phyloP scores from a whole-genome alignment of 2,888 invertebrate genomes.

The Caenorhabditis wallacei region DNA sequence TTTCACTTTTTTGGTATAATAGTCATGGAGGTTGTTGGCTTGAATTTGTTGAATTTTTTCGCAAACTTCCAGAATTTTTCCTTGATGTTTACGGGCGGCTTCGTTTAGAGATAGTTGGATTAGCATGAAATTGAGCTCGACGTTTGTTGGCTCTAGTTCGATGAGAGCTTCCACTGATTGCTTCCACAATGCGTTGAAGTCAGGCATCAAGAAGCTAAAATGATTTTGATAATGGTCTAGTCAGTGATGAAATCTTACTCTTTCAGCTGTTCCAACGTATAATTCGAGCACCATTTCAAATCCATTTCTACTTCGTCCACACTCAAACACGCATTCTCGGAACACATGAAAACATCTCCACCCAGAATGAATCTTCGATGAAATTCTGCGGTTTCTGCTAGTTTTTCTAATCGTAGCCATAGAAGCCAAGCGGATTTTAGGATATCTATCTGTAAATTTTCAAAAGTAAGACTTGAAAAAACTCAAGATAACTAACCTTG shows the following conservation, averaged over 20 bases:
- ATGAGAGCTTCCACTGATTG: constrained; percentile 8
- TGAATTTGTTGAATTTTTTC: constrained; percentile 42
- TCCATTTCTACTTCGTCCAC: constrained; percentile 28
- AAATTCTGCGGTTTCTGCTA: constrained; percentile 33
- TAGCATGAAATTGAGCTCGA: constrained; percentile 65
- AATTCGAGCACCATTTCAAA: constrained; percentile 39
- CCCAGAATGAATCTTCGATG: constrained; percentile 14
- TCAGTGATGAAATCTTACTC: neutral
- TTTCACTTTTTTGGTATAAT: constrained; percentile 20
- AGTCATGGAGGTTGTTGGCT: constrained; percentile 58
- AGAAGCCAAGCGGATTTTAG: constrained; percentile 19
- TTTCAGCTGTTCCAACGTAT: constrained; percentile 24
- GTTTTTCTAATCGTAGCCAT: constrained; percentile 19
- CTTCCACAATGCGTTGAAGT: constrained; percentile 10
- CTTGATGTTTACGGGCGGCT: constrained; percentile 53
- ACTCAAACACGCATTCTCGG: constrained; percentile 16
- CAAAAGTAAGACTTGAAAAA: neutral
- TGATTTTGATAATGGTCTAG: too few relatives aligned
- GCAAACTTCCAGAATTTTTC: constrained; percentile 33
- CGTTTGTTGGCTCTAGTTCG: constrained; percentile 36
- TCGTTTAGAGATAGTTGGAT: constrained; percentile 49
- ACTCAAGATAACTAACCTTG: neutral
- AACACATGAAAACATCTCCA: constrained; percentile 16
- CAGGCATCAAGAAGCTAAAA: constrained; percentile 26
- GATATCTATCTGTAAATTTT: constrained; percentile 19